Percentiles rank a stretch among this genome's conserved stretches.
Conservation (phyloP, 2,888 invertebrate species). For the Boloria euphrosyne region DNA sequence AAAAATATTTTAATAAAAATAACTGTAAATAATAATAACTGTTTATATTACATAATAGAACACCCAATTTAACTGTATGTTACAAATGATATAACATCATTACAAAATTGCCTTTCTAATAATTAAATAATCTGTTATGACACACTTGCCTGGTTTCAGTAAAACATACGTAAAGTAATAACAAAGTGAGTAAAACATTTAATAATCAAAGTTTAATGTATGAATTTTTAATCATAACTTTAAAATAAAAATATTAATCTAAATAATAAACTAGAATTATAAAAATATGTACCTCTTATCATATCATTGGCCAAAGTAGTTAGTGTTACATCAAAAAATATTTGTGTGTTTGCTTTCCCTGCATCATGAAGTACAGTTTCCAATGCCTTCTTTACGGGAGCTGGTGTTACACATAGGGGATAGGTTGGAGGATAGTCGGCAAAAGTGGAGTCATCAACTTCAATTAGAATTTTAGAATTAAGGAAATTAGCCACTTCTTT, state of each 20-base stretch:
- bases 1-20: too few relatives aligned
- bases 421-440: conserved; percentile 79
- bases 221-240: too few relatives aligned
- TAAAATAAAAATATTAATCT: too few relatives aligned
- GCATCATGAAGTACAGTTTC: conserved; percentile 81
- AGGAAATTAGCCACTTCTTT: conserved; percentile 86
- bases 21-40: not conserved
- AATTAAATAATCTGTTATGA: conserved; percentile 12
- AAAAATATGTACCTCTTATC: conserved; percentile 81
- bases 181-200: not conserved
- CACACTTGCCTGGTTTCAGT: conserved; percentile 12
- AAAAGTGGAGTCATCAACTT: conserved; percentile 85
- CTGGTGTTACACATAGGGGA: conserved; percentile 80
- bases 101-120: not conserved
- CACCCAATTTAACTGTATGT: not conserved
- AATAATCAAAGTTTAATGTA: not conserved
- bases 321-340: conserved; percentile 87
- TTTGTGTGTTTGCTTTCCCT: conserved; percentile 83
- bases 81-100: conserved; percentile 3
- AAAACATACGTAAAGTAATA: not conserved
- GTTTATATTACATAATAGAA: too few relatives aligned
- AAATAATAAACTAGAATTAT: too few relatives aligned
- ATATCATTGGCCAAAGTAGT: conserved; percentile 88
- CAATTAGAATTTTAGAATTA: conserved; percentile 83
- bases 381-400: conserved; percentile 66